Evolutionary conservation across 2,797 vertebrate species (phyloP), one percentile per base, ranked within the genome.

Genomic region (Lates japonicus): DNA sequence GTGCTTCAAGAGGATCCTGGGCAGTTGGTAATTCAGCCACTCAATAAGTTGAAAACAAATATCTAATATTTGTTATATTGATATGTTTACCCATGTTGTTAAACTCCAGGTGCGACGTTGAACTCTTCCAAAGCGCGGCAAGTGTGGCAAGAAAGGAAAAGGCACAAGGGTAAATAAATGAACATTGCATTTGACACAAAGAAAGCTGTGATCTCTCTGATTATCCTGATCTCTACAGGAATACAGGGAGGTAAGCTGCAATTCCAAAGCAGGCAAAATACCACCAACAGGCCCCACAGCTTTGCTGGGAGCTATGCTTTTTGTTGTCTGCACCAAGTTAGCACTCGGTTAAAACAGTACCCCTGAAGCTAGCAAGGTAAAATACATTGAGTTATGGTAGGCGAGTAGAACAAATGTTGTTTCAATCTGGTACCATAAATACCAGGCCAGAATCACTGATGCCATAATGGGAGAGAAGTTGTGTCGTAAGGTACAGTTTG

Each of bases 141-240:
- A n/a, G n/a, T n/a, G n/a, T n/a, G n/a, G n/a, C n/a, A n/a, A n/a
- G n/a, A n/a, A n/a, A n/a, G n/a, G n/a, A n/a, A n/a, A n/a, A n/a
- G n/a, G n/a, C n/a, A n/a, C n/a, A n/a, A n/a, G n/a, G n/a, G n/a
- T n/a, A n/a, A n/a, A n/a, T n/a, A n/a, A n/a, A n/a, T n/a, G n/a
- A n/a, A n/a, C n/a, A n/a, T n/a, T n/a, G n/a, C n/a, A n/a, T n/a
- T n/a, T n/a, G n/a, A n/a, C n/a, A n/a, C 25, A 59, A 59, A 59
- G 25, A 82, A 79, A 71, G 72, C 29, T 67, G 67, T 60, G 70
- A 86, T 72, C 78, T 55, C n/a, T 33, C 2, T 48, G 90, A 86
- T 92, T 85, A 90, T 82, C 77, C 74, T 49, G 78, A 87, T 91
- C 92, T 90, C 92, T 89, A 88, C 61, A 89, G 85, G 88, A 87